phyloP scores from a whole-genome alignment of 1,140 invertebrate genomes.

The Pissodes strobi region DNA sequence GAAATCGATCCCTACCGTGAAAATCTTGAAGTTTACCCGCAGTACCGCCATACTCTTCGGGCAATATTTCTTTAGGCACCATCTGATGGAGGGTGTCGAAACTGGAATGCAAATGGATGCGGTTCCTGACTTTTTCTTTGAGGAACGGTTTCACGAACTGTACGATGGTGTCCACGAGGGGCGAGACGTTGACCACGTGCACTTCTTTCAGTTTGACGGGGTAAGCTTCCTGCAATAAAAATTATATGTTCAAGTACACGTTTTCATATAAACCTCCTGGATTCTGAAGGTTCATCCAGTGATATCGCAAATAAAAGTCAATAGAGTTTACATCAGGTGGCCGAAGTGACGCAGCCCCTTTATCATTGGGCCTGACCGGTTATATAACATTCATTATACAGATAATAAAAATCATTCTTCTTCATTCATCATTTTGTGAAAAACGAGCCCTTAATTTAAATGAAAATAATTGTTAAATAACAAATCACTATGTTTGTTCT shows the following conservation, averaged over 20 bases:
- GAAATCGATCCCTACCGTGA: conserved; percentile 60
- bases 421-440: no score
- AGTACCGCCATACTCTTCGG: conserved; percentile 77
- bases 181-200: conserved; percentile 81
- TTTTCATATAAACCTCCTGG: no score
- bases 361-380: no score
- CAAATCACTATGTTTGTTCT: no score
- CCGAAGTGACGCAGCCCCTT: no score
- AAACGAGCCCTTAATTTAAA: no score
- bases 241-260: no score
- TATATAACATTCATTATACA: no score
- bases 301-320: no score
- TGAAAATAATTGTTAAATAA: no score
- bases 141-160: conserved; percentile 83
- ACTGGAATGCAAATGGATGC: conserved; percentile 77
- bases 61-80: conserved; percentile 76
- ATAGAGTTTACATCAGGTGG: background rate
- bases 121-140: conserved; percentile 82
- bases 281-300: no score
- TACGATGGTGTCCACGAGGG: conserved; percentile 78
- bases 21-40: conserved; percentile 71
- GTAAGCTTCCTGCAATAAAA: conserved; percentile 70
- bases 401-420: no score
- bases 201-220: conserved; percentile 84
- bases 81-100: conserved; percentile 75